These are phyloP conservation scores for Drosophila navojoa DNA, from an alignment of 1,140 invertebrate genomes.

Conservation along the genomic window DNA sequence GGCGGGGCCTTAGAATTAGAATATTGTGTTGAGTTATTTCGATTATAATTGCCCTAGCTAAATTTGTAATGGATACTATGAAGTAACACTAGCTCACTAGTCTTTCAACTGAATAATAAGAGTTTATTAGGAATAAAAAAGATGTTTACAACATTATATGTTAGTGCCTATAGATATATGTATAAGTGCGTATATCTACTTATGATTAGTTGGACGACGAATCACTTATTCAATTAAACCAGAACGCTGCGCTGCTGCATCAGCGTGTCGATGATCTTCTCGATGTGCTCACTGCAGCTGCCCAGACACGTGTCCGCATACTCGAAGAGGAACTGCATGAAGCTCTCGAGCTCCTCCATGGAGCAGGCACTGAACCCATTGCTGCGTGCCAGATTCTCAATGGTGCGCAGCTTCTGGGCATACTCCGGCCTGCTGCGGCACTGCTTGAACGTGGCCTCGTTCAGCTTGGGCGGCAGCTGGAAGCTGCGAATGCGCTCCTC, in stretches of 20 bases:
- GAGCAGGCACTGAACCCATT: conserved; percentile 63
- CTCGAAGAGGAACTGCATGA: conserved; percentile 71
- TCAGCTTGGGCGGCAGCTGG: conserved; percentile 48
- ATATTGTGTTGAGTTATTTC: no score
- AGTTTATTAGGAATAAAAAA: conserved; percentile 22
- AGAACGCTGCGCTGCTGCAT: conserved; percentile 57
- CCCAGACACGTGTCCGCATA: conserved; percentile 74
- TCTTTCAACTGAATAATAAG: neutral
- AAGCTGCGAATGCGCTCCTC: conserved; percentile 63
- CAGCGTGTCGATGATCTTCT: conserved; percentile 69
- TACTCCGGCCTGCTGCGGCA: conserved; percentile 60
- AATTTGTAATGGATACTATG: no score
- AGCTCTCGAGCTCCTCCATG: conserved; percentile 71
- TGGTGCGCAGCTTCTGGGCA: conserved; percentile 59
- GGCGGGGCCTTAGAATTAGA: no score
- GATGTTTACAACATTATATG: conserved; percentile 59
- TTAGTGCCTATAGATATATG: conserved; percentile 27
- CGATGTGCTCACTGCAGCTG: conserved; percentile 75
- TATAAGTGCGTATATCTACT: neutral
- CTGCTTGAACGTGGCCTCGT: conserved; percentile 44
- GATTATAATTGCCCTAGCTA: neutral
- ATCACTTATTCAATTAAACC: conserved; percentile 26
- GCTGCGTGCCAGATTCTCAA: conserved; percentile 61
- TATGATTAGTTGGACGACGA: neutral
- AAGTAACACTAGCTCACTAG: no score